Evolutionary conservation across 2,888 invertebrate genomes (phyloP).

Genomic region (Pseudoips prasinana): DNA sequence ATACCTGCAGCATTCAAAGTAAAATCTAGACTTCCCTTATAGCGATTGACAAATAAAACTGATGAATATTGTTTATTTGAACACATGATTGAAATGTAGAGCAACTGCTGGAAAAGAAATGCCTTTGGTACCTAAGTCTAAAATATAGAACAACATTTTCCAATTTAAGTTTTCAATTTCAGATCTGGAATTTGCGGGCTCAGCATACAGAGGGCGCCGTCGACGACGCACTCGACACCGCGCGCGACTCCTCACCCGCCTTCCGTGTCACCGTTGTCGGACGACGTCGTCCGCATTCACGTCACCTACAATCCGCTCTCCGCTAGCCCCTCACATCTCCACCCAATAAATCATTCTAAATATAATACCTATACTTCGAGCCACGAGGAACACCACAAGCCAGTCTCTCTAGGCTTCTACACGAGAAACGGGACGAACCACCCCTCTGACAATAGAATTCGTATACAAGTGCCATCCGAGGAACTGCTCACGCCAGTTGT

Average conservation of each 20-base stretch:
- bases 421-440: constrained; percentile 81
- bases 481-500: constrained; percentile 85
- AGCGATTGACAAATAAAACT: too few species aligned
- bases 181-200: constrained; percentile 75
- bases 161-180: constrained; percentile 32
- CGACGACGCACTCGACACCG: constrained; percentile 84
- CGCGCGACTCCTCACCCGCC: constrained; percentile 84
- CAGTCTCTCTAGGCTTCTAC: constrained; percentile 65
- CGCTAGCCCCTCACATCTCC: constrained; percentile 79
- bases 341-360: constrained; percentile 70
- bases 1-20: too few species aligned
- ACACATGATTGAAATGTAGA: too few species aligned
- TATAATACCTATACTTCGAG: constrained; percentile 46
- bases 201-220: constrained; percentile 77
- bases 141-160: too few species aligned
- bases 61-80: too few species aligned
- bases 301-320: constrained; percentile 85
- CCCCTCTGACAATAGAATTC: constrained; percentile 85
- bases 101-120: too few species aligned
- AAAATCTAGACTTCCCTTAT: too few species aligned
- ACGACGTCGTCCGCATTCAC: constrained; percentile 89
- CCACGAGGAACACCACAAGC: constrained; percentile 64
- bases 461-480: constrained; percentile 87
- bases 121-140: too few species aligned
- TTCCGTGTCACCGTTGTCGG: constrained; percentile 83